These are phyloP conservation scores for Platorchestia sp. DNA, from an alignment of 1,140 invertebrate species.

Conservation along the genomic window DNA sequence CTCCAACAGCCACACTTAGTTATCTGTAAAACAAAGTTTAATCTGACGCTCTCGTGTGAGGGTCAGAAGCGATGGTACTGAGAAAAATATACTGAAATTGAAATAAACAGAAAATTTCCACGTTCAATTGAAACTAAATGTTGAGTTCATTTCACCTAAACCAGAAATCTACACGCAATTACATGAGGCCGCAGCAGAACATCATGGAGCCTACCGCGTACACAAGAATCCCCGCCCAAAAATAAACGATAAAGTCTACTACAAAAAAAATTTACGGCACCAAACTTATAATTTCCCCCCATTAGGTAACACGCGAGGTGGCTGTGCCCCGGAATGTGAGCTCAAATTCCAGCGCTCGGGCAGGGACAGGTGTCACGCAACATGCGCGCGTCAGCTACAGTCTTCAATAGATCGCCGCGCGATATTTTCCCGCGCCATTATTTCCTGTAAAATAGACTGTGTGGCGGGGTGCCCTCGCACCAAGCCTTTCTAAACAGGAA, in stretches of 20 bases:
- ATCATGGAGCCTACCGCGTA: neutral
- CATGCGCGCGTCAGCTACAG: neutral
- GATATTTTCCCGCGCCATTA: constrained; percentile 32
- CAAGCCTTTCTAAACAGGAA: constrained; percentile 43
- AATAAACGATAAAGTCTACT: neutral
- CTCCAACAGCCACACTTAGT: too few relatives aligned
- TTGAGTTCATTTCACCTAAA: neutral
- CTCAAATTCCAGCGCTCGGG: neutral
- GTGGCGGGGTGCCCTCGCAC: neutral
- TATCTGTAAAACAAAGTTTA: too few relatives aligned
- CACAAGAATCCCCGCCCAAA: neutral
- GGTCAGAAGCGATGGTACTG: too few relatives aligned
- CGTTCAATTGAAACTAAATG: too few relatives aligned
- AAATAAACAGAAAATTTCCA: too few relatives aligned
- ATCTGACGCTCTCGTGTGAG: too few relatives aligned
- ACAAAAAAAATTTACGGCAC: neutral
- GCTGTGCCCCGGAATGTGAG: neutral
- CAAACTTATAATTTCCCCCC: neutral
- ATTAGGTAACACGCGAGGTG: neutral
- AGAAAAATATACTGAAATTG: too few relatives aligned
- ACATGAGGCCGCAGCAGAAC: neutral
- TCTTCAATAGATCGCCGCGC: neutral
- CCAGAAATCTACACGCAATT: neutral
- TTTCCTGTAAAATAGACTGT: neutral
- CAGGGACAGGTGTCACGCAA: constrained; percentile 38